Evolutionary conservation across 64 coral and sea anemone genomes (phyloP), one percentile per base, ranked within the genome.

Genomic region (Dendronephthya gigantea): DNA sequence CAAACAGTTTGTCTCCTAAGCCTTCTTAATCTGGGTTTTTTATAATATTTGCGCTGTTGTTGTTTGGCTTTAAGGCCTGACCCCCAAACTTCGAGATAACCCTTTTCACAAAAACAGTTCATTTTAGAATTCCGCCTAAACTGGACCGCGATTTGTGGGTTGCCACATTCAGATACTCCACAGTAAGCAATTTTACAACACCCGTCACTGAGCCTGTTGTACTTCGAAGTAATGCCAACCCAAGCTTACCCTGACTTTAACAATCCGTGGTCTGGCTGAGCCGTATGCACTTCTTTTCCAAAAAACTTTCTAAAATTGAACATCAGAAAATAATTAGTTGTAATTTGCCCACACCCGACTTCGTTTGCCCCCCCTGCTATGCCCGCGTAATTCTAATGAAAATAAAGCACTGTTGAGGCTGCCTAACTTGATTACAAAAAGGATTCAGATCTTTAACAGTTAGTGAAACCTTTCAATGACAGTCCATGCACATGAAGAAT

Each of bases 241-340:
- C 9, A 79, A 39, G 72, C 4, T 79, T 79, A 79, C 72, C 31
- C 72, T 29, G 32, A 79, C 72, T 79, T 79, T 79, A 34, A 79
- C 72, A 79, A 79, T 79, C 9, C 72, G 25, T 36, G 72, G 72
- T 9, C 72, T 34, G 15, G 72, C 34, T 36, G 10, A 0, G 10
- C 36, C 36, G 36, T 79, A 79, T 35, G 72, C 9, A 9, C 32
- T 79, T 33, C 36, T 8, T 34, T 39, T 79, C 72, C 72, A 79
- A 34, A 79, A 79, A 0, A 79, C 72, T 79, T 79, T 35, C 72
- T 79, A 33, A 3, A 79, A 79, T 28, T 35, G 36, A 79, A 34
- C 30, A 79, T 79, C 15, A 8, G 29, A 2, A 36, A 34, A 36
- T 79, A 14, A 34, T 79, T 12, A 79, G 10, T 35, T 35, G 34